Conservation (phyloP, 1,140 invertebrate genomes). For the Drosophila virilis region DNA sequence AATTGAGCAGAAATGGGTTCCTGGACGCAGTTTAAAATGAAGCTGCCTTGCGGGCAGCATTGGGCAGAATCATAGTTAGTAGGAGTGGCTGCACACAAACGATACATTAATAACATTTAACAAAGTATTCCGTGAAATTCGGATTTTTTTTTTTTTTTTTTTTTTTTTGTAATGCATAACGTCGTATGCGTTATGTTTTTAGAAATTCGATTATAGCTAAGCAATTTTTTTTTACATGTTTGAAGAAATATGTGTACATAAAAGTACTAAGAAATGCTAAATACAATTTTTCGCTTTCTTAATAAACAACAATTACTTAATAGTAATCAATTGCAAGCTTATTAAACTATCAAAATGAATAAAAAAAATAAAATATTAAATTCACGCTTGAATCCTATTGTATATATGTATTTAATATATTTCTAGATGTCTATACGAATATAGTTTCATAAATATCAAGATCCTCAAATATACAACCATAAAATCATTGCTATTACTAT, state of each 20-base stretch:
- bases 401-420: constrained; percentile 46
- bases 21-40: constrained; percentile 25
- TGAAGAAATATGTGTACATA: constrained; percentile 9
- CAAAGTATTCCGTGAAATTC: constrained; percentile 9
- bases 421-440: constrained; percentile 61
- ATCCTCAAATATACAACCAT: constrained; percentile 33
- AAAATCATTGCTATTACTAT: constrained; percentile 36
- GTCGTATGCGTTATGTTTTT: neutral
- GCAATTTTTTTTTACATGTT: constrained; percentile 16
- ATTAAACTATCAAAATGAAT: constrained; percentile 11
- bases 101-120: neutral
- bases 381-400: constrained; percentile 16
- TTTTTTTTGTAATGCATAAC: neutral
- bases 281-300: constrained; percentile 10
- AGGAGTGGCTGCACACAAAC: neutral
- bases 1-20: constrained; percentile 75
- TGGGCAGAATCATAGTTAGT: constrained; percentile 11
- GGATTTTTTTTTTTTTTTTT: constrained; percentile 4
- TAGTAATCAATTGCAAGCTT: constrained; percentile 25
- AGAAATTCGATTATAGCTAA: constrained; percentile 6
- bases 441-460: constrained; percentile 24
- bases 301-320: constrained; percentile 7
- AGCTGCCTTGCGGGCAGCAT: constrained; percentile 10
- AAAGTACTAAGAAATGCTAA: constrained; percentile 10
- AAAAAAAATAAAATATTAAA: neutral